These are phyloP conservation scores for Lasioglossum figueresi DNA, from an alignment of 2,888 invertebrate species.

Conservation along the genomic window DNA sequence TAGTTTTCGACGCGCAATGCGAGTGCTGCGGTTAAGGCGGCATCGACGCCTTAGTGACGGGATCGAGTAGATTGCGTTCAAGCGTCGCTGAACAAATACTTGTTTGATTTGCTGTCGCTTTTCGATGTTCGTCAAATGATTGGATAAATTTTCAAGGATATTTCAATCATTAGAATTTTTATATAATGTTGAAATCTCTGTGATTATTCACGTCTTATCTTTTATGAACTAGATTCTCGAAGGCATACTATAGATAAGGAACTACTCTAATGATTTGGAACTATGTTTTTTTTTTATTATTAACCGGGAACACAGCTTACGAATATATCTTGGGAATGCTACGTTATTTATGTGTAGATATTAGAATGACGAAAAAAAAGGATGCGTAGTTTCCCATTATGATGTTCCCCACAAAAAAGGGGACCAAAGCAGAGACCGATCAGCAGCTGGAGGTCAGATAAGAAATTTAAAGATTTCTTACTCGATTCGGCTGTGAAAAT, in stretches of 20 bases:
- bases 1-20: constrained; percentile 63
- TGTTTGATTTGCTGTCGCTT: neutral
- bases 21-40: constrained; percentile 57
- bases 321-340: constrained; percentile 34
- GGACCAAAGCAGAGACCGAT: constrained; percentile 60
- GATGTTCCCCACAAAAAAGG: constrained; percentile 37
- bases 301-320: neutral
- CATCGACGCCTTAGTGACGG: constrained; percentile 49
- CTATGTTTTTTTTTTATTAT: constrained; percentile 15
- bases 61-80: constrained; percentile 37
- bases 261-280: neutral
- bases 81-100: neutral
- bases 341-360: constrained; percentile 60
- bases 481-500: constrained; percentile 39
- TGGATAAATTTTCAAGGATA: neutral
- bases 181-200: neutral
- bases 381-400: constrained; percentile 39
- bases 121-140: neutral
- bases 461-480: constrained; percentile 52
- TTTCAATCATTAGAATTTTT: neutral
- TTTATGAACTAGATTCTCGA: neutral
- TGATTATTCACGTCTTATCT: neutral
- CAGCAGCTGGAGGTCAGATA: constrained; percentile 63
- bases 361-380: constrained; percentile 35
- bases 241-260: neutral